Percentiles rank a stretch among this genome's conserved stretches.
Evolutionary conservation across 1,140 invertebrate species (phyloP).

Genomic region (Saxidomus purpurata): DNA sequence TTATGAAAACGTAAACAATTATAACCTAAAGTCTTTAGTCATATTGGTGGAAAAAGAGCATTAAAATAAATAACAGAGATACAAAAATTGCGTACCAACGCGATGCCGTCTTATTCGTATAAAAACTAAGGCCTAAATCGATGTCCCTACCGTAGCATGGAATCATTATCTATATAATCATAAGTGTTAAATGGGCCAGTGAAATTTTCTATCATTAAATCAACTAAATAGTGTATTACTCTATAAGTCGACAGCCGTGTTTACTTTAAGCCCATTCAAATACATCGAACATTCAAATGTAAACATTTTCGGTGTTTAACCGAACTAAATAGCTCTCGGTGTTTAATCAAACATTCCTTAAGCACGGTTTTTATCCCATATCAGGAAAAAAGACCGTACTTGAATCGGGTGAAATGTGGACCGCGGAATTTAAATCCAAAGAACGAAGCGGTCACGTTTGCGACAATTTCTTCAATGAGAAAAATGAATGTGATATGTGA

Average conservation of each 20-base stretch:
- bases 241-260: conserved; percentile 21
- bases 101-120: background rate
- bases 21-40: too few relatives aligned
- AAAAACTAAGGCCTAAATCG: background rate
- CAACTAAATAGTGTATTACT: background rate
- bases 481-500: background rate
- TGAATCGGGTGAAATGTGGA: conserved; percentile 10
- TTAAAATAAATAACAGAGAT: too few relatives aligned
- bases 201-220: conserved; percentile 31
- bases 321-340: conserved; percentile 23
- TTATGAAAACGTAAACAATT: too few relatives aligned
- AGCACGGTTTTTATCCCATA: conserved; percentile 10
- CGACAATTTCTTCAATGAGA: background rate
- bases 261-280: conserved; percentile 47
- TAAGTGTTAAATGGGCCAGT: conserved; percentile 17
- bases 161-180: background rate
- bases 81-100: background rate
- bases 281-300: conserved; percentile 36
- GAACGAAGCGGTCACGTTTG: conserved; percentile 5
- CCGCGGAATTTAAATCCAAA: conserved; percentile 46
- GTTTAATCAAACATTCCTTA: conserved; percentile 38
- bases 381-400: conserved; percentile 8
- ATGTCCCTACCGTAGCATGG: background rate
- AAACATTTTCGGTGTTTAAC: conserved; percentile 55
- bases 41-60: too few relatives aligned